A percentile compares a stretch with the other conserved stretches of the same genome.
Conservation (phyloP, 2,797 vertebrate genomes). For the Tauraco hartlaubi region DNA sequence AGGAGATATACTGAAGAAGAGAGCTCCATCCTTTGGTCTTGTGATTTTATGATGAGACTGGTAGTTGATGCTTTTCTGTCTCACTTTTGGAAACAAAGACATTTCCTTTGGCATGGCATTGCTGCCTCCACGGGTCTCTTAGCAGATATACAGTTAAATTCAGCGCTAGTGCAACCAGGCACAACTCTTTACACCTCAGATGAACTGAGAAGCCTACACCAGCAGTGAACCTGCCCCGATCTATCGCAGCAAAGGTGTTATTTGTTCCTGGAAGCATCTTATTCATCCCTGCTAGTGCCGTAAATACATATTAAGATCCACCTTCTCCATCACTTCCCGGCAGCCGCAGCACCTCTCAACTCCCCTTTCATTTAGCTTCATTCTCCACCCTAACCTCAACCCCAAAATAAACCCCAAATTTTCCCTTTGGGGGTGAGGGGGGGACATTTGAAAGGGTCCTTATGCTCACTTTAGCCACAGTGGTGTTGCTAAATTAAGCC, state of each 20-base stretch:
- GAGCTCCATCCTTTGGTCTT: neutral
- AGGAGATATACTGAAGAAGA: neutral
- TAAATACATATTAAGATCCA: neutral
- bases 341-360: fast-evolving
- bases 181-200: neutral
- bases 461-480: neutral
- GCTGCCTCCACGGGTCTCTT: neutral
- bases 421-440: neutral
- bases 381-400: neutral
- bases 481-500: neutral
- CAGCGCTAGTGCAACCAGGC: neutral
- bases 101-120: neutral
- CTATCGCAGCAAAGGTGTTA: neutral
- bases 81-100: neutral
- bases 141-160: neutral
- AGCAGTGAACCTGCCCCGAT: neutral
- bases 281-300: fast-evolving
- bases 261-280: neutral
- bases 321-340: neutral
- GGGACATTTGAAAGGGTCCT: neutral
- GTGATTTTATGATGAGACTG: neutral
- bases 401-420: neutral
- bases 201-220: neutral
- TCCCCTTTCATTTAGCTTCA: neutral
- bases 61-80: neutral